Evolutionary conservation across 1,140 invertebrate species (phyloP), one percentile per base, ranked within the genome.

Genomic region (Mactra quadrangularis): DNA sequence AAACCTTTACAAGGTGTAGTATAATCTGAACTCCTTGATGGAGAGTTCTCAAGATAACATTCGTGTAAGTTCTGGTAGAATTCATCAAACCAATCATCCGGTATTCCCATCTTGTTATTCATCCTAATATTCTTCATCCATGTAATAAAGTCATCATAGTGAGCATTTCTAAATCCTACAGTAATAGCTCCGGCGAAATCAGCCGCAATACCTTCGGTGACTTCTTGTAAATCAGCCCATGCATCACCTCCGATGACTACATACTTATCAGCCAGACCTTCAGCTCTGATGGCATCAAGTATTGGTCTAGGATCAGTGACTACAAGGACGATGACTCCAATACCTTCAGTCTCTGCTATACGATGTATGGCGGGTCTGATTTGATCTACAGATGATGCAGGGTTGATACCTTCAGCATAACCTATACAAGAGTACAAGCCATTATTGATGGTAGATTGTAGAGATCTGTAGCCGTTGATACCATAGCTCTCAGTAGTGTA

Each of bases 181-280:
- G 96, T 96, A 59, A 96, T 96, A 1, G 96, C 95, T 0, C 96
- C 96, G 78, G 95, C 95, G 0, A 96, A 95, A 19, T 96, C 94
- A 1, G 95, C 94, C 87, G 96, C 96, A 6, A 96, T 86, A 0
- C 95, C 95, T 79, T 95, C 94, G 0, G 96, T 94, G 1, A 96
- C 90, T 81, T 95, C 95, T 17, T 94, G 92, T 86, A 96, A 95
- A 70, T 94, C 94, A 17, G 96, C 96, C 89, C 86, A 89, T 1
- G 70, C 71, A 57, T 88, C 82, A 0, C 84, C 79, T 29, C 88
- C 88, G 25, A 91, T 84, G 82, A 87, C 87, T 25, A 91, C n/a
- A 71, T 81, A 90, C 19, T 81, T 74, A 9, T 81, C 68, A 0
- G 77, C 41, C 6, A 90, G 33, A 1, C 86, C 83, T 2, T 87